phyloP scores from a whole-genome alignment of 2,113 vertebrate species.

The Xenopus tropicalis region DNA sequence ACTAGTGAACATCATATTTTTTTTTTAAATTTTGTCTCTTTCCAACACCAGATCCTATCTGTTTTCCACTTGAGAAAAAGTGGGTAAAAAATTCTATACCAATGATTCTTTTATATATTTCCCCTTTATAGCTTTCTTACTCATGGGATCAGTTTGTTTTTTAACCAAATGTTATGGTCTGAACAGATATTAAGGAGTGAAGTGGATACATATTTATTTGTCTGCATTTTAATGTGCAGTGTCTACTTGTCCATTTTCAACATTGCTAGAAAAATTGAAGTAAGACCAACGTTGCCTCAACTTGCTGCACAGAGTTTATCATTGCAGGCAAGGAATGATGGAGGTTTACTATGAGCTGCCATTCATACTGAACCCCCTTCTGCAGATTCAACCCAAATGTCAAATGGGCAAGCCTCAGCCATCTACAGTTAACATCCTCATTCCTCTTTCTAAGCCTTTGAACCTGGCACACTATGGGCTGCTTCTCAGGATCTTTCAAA shows the following conservation, averaged over 20 bases:
- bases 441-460: not conserved
- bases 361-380: not conserved
- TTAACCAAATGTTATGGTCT: slow-evolving; percentile 10
- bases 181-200: slow-evolving; percentile 4
- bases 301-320: slow-evolving; percentile 42
- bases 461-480: not conserved
- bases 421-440: not conserved
- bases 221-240: slow-evolving; percentile 26
- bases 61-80: slow-evolving; percentile 40
- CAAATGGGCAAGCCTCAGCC: not conserved
- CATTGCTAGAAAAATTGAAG: slow-evolving; percentile 16
- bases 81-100: slow-evolving; percentile 29
- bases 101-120: slow-evolving; percentile 41
- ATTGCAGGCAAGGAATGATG: slow-evolving; percentile 21
- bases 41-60: slow-evolving; percentile 35
- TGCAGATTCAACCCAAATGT: not conserved
- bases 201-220: slow-evolving; percentile 6
- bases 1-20: slow-evolving; percentile 20
- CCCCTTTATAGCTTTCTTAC: slow-evolving; percentile 47
- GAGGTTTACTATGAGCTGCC: not conserved
- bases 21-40: slow-evolving; percentile 15
- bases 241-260: slow-evolving; percentile 31
- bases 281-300: slow-evolving; percentile 59
- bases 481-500: not conserved
- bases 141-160: slow-evolving; percentile 44